A percentile compares a stretch with the other conserved stretches of the same genome.
These are phyloP conservation scores for Drosophila triauraria DNA, from an alignment of 1,140 invertebrate species.

Conservation along the genomic window DNA sequence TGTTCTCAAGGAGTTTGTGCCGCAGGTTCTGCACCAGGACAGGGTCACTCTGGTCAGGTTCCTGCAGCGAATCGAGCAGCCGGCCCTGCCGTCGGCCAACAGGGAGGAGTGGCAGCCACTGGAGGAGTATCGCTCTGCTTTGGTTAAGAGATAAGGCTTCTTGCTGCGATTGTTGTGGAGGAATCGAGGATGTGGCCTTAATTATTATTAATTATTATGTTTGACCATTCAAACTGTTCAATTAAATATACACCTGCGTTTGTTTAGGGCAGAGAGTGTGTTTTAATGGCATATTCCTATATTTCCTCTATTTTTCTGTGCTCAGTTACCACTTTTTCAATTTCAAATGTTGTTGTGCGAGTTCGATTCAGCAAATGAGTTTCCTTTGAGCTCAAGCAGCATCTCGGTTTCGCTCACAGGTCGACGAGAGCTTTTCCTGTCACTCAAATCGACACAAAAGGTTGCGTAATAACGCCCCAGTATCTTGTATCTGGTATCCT, in stretches of 20 bases:
- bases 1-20: slow-evolving; percentile 54
- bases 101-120: slow-evolving; percentile 35
- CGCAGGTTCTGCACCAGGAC: slow-evolving; percentile 56
- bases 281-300: neutral
- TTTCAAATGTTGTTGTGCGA: slow-evolving; percentile 3
- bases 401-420: neutral
- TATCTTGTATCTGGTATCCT: slow-evolving; percentile 1
- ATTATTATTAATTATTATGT: neutral
- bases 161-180: slow-evolving; percentile 5
- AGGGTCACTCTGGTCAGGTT: slow-evolving; percentile 9
- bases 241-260: neutral
- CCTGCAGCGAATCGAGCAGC: slow-evolving; percentile 29
- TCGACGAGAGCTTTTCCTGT: slow-evolving; percentile 17
- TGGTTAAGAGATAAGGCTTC: slow-evolving; percentile 18
- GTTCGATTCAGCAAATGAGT: neutral
- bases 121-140: slow-evolving; percentile 30
- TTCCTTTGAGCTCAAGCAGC: neutral
- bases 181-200: neutral
- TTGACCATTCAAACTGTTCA: neutral
- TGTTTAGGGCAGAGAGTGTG: neutral
- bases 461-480: slow-evolving; percentile 55
- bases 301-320: no score
- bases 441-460: slow-evolving; percentile 33
- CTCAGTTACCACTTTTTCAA: neutral
- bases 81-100: slow-evolving; percentile 8